A percentile compares a stretch with the other conserved stretches of the same genome.
Conservation (phyloP, 2,888 invertebrate species). For the Drosophila colorata region DNA sequence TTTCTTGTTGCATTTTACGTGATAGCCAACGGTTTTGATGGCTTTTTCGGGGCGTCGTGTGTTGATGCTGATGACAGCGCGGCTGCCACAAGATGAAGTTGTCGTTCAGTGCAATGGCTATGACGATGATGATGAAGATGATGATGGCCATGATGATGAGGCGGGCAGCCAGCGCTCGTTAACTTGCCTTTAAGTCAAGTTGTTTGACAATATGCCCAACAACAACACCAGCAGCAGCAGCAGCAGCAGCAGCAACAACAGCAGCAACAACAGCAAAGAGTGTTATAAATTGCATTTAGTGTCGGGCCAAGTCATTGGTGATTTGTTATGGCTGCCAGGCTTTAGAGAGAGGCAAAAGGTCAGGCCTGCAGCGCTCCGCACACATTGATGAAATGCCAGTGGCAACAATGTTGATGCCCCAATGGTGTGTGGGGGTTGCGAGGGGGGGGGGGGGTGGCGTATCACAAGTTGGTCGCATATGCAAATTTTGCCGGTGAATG, state of each 20-base stretch:
- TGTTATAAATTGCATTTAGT: slow-evolving; percentile 80
- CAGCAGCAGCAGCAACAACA: slow-evolving; percentile 1
- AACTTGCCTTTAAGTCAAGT: slow-evolving; percentile 76
- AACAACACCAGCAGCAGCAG: slow-evolving; percentile 1
- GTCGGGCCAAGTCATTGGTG: slow-evolving; percentile 75
- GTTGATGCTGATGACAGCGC: slow-evolving; percentile 71
- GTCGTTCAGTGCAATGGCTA: slow-evolving; percentile 65
- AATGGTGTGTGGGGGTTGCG: neutral
- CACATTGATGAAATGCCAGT: slow-evolving; percentile 72
- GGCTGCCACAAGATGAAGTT: slow-evolving; percentile 67
- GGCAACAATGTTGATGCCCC: slow-evolving; percentile 34
- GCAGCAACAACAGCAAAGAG: slow-evolving; percentile 43
- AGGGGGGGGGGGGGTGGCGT: no score
- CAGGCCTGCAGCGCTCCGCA: neutral
- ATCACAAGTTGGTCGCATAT: slow-evolving; percentile 29
- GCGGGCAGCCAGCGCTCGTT: slow-evolving; percentile 63
- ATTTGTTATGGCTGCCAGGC: slow-evolving; percentile 73
- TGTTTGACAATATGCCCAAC: slow-evolving; percentile 71
- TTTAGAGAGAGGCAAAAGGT: neutral
- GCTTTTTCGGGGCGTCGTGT: slow-evolving; percentile 63
- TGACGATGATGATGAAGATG: slow-evolving; percentile 16
- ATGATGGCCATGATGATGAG: slow-evolving; percentile 30
- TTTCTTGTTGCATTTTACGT: slow-evolving; percentile 66
- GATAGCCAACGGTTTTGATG: slow-evolving; percentile 63
- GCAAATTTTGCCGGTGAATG: slow-evolving; percentile 55